Base-by-base conservation (phyloP, 2,888 invertebrate genomes). In the Latrodectus hesperus region DNA sequence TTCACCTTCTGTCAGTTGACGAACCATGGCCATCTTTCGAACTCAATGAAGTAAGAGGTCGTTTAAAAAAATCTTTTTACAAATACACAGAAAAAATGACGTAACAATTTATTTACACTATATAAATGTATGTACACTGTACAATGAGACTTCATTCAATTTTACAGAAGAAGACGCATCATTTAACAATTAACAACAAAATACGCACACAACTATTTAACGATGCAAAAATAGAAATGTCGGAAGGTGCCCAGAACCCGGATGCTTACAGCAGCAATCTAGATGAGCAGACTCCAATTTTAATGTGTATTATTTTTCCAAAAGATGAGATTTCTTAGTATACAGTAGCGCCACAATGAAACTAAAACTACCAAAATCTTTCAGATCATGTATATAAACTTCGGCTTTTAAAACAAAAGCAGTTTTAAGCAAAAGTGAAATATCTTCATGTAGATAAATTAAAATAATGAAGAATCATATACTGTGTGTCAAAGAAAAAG, bases 141-240 rank as follows among this genome's bases (percentile, higher is more conserved):
- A 87, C 77, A 87, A 26, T 68, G 60, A 74, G 73, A 81, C 67
- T 75, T 74, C 67, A 68, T 73, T 55, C 68, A 87, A 60, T 72
- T 78, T 84, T 82, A 77, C 71, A 86, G 53, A 72, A 67, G 53
- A 51, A 67, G 81, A 82, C 87, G 87, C 87, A 87, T 76, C 87
- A 87, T 87, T 73, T 82, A 65, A 82, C 74, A 82, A 87, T 82
- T 82, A 87, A 87, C 73, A 82, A 87, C 87, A 87, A 87, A 78
- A 78, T 82, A 87, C 87, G 87, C 77, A 79, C 82, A 87, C 86
- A 68, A 86, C 77, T 64, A 73, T 78, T 79, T 75, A 79, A 79
- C 67, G 83, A 88, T 88, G 88, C 88, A 88, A 88, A 88, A 88
- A 84, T 88, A 88, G 88, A 84, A 88, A 88, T 88, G 84, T 88